Percentiles rank a stretch among this genome's conserved stretches.
Evolutionary conservation across 2,888 invertebrate genomes (phyloP).

Genomic region (Salpingus planirostris): DNA sequence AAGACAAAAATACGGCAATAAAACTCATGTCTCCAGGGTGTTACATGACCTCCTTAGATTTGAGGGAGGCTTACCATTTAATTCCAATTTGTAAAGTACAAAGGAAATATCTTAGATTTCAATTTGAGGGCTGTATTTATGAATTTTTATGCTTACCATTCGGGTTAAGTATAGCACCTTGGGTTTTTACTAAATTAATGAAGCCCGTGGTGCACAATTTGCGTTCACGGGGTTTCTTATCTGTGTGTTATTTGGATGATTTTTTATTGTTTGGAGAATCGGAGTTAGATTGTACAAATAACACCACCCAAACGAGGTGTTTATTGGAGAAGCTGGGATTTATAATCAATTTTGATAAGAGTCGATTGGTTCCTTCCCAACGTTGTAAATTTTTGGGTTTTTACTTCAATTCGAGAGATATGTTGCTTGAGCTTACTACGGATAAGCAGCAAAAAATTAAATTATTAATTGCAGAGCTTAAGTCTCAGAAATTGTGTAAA

Average conservation of each 20-base stretch:
- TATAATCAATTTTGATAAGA: too few relatives aligned
- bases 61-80: not conserved
- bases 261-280: not conserved
- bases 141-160: not conserved
- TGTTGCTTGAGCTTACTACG: too few relatives aligned
- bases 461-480: too few relatives aligned
- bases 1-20: too few relatives aligned
- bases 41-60: too few relatives aligned
- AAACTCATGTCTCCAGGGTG: too few relatives aligned
- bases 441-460: too few relatives aligned
- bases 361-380: not conserved
- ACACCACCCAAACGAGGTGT: not conserved
- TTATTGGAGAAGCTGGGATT: not conserved
- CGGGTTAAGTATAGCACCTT: too few relatives aligned
- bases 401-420: too few relatives aligned
- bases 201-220: not conserved
- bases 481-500: too few relatives aligned
- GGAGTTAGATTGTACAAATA: not conserved
- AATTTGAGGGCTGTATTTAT: not conserved
- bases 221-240: not conserved
- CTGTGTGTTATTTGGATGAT: not conserved
- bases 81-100: not conserved
- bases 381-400: too few relatives aligned
- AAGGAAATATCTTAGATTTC: not conserved
- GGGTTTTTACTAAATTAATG: not conserved